These are phyloP conservation scores for Trichogramma evanescens DNA, from an alignment of 2,888 invertebrate species.

Conservation along the genomic window DNA sequence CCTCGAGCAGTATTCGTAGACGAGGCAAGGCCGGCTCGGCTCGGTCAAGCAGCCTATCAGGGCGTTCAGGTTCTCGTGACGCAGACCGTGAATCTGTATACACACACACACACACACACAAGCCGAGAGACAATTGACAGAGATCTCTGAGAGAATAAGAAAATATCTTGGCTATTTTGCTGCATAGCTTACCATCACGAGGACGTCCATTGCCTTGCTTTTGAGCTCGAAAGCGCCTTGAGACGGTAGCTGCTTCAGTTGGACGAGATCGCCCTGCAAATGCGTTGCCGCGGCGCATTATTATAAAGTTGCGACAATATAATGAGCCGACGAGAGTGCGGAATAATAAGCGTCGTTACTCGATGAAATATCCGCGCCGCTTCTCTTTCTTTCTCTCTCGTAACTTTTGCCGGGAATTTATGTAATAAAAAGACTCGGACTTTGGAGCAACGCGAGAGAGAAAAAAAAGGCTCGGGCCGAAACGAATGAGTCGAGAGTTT, in stretches of 20 bases:
- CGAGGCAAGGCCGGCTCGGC: slow-evolving; percentile 69
- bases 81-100: slow-evolving; percentile 66
- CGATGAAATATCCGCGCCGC: no score
- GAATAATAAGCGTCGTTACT: no score
- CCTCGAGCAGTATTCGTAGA: slow-evolving; percentile 80
- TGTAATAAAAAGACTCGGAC: no score
- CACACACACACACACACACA: not conserved
- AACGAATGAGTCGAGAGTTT: no score
- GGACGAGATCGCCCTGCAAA: slow-evolving; percentile 80
- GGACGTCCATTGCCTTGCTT: slow-evolving; percentile 70
- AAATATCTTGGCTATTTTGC: not conserved
- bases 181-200: slow-evolving; percentile 55
- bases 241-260: slow-evolving; percentile 70
- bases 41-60: slow-evolving; percentile 80
- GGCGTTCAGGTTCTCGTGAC: slow-evolving; percentile 88
- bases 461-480: no score
- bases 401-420: no score
- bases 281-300: not conserved
- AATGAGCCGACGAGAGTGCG: no score
- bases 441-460: no score
- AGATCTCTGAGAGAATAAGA: not conserved
- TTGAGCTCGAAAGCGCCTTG: slow-evolving; percentile 65
- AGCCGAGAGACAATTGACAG: not conserved
- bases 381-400: no score
- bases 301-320: no score